These are phyloP conservation scores for Fringilla coelebs DNA, from an alignment of 2,797 vertebrate genomes.

Conservation along the genomic window DNA sequence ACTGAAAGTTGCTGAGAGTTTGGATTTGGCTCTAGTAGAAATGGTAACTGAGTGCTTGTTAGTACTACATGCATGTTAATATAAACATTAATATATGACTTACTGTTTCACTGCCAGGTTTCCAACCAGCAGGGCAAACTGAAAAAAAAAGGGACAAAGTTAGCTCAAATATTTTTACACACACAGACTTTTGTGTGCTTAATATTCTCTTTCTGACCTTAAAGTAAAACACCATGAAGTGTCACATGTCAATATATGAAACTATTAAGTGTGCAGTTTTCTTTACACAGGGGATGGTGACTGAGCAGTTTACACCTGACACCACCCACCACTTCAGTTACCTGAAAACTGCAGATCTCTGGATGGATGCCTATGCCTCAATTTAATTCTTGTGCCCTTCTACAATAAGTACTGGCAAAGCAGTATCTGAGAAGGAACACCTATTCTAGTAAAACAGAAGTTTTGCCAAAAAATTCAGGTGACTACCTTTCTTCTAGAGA, in stretches of 20 bases:
- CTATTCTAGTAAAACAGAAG: background rate
- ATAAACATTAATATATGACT: constrained; percentile 74
- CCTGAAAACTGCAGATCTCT: background rate
- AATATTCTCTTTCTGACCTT: background rate
- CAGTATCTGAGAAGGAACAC: background rate
- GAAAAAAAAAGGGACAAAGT: background rate
- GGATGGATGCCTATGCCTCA: background rate
- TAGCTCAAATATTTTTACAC: background rate
- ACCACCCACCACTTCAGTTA: background rate
- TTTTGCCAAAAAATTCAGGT: background rate
- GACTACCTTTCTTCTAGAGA: background rate
- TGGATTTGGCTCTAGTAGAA: background rate
- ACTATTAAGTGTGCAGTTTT: background rate
- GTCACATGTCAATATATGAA: background rate
- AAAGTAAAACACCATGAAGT: background rate
- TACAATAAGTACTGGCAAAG: background rate
- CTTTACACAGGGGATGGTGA: background rate
- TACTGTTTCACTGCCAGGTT: constrained; percentile 97
- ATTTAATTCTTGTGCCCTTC: background rate
- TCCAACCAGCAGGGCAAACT: constrained; percentile 99
- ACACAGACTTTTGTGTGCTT: background rate
- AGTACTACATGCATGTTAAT: background rate
- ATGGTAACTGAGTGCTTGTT: background rate
- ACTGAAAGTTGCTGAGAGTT: background rate
- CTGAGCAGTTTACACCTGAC: background rate